Conservation (phyloP, 1,140 invertebrate species). For the Radopholus similis region DNA sequence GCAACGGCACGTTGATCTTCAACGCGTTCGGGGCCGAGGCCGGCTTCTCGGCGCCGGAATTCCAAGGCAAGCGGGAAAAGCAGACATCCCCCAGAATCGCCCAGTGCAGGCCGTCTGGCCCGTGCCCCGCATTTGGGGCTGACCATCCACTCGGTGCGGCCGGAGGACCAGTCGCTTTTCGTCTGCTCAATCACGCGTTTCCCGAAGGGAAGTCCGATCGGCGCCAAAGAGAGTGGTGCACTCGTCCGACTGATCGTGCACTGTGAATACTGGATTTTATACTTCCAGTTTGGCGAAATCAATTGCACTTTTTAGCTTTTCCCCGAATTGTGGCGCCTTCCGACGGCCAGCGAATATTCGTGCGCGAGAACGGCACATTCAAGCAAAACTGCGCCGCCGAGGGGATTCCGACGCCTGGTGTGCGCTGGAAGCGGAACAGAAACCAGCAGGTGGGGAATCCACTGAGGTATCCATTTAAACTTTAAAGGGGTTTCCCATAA, state of each 20-base stretch:
- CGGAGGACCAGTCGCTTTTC: slow-evolving; percentile 37
- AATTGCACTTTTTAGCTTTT: not conserved
- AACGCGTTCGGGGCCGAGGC: slow-evolving; percentile 31
- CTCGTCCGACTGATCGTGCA: slow-evolving; percentile 36
- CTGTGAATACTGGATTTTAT: slow-evolving; percentile 14
- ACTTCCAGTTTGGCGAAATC: not conserved
- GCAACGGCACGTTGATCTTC: slow-evolving; percentile 22
- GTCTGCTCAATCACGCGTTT: slow-evolving; percentile 42
- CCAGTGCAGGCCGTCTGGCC: slow-evolving; percentile 40
- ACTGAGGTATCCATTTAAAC: too few species aligned
- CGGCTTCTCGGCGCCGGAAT: slow-evolving; percentile 9
- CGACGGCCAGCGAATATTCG: not conserved
- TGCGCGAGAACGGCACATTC: not conserved
- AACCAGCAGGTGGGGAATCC: not conserved
- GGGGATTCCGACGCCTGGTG: not conserved
- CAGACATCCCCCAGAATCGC: not conserved
- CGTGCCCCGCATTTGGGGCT: slow-evolving; percentile 37
- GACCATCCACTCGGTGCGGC: slow-evolving; percentile 43
- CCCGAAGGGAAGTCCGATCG: slow-evolving; percentile 2
- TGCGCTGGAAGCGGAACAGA: not conserved
- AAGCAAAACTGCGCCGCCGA: not conserved
- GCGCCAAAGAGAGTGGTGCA: slow-evolving; percentile 24
- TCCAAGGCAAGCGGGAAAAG: slow-evolving; percentile 14
- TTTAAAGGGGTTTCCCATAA: too few species aligned
- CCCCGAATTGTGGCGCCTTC: not conserved